A percentile compares a stretch with the other conserved stretches of the same genome.
These are phyloP conservation scores for Alfaro cultratus DNA, from an alignment of 2,797 vertebrate genomes.

Conservation along the genomic window DNA sequence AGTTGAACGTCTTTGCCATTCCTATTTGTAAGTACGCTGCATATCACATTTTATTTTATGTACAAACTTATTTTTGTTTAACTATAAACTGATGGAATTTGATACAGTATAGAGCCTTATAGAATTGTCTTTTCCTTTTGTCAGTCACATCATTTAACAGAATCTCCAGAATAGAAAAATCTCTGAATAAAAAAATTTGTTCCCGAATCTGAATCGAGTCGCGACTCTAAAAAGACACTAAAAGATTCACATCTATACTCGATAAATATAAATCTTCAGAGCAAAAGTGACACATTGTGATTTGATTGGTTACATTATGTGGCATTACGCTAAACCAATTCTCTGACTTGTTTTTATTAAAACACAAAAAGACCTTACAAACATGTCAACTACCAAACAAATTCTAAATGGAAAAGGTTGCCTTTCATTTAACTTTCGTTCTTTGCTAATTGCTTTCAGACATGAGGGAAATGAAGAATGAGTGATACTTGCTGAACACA, in stretches of 20 bases:
- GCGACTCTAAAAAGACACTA: too few relatives aligned
- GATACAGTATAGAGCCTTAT: too few relatives aligned
- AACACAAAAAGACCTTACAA: conserved; percentile 37
- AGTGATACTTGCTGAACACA: conserved; percentile 34
- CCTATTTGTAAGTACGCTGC: too few relatives aligned
- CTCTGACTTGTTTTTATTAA: background rate
- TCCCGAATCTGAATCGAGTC: too few relatives aligned
- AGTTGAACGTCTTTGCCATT: too few relatives aligned
- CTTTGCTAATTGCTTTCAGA: conserved; percentile 46
- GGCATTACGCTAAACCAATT: background rate
- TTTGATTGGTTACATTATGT: background rate
- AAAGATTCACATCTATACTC: background rate
- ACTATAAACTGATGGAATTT: too few relatives aligned
- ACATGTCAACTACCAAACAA: conserved; percentile 47
- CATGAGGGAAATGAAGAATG: conserved; percentile 41
- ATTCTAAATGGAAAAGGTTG: conserved; percentile 48
- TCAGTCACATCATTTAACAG: too few relatives aligned
- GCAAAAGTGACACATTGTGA: background rate
- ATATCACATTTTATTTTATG: too few relatives aligned
- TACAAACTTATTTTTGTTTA: too few relatives aligned
- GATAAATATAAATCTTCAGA: background rate
- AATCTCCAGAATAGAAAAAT: too few relatives aligned
- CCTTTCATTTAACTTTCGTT: conserved; percentile 56
- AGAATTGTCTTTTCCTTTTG: too few relatives aligned
- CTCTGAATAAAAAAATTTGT: too few relatives aligned